phyloP scores from a whole-genome alignment of 2,797 vertebrate genomes.

The Capromys pilorides region DNA sequence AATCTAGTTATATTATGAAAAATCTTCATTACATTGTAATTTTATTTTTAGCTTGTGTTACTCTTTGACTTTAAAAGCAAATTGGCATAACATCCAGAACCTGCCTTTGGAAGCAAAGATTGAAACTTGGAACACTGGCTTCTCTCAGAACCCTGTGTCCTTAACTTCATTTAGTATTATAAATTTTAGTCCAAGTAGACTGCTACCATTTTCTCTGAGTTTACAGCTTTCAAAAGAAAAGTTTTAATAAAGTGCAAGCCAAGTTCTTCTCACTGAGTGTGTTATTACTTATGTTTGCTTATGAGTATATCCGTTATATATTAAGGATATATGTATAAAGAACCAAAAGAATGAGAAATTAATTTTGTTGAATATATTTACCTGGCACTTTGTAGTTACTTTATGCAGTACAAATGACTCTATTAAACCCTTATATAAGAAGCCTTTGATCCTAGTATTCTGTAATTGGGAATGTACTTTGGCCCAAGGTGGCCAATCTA shows the following conservation, averaged over 20 bases:
- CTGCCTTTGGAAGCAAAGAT: slow-evolving; percentile 58
- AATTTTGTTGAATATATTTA: slow-evolving; percentile 12
- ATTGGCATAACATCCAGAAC: slow-evolving; percentile 73
- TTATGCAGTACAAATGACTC: slow-evolving; percentile 25
- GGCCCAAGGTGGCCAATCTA: not conserved
- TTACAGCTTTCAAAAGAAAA: slow-evolving; percentile 60
- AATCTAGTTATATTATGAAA: not conserved
- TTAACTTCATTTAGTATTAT: slow-evolving; percentile 30
- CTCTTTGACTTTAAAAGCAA: slow-evolving; percentile 48
- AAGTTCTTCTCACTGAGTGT: not conserved
- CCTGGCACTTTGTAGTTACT: slow-evolving; percentile 21
- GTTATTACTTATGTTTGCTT: not conserved
- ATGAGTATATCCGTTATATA: not conserved
- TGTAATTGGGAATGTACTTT: slow-evolving; percentile 55
- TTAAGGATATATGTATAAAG: not conserved
- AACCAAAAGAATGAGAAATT: slow-evolving; percentile 18
- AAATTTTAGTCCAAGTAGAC: slow-evolving; percentile 39
- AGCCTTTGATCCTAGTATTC: slow-evolving; percentile 15
- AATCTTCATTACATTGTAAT: not conserved
- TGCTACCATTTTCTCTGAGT: slow-evolving; percentile 47
- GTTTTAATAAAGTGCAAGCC: slow-evolving; percentile 21
- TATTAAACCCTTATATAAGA: not conserved
- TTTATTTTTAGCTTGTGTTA: slow-evolving; percentile 55
- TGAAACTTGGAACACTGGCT: slow-evolving; percentile 56
- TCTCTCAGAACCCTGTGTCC: slow-evolving; percentile 57